These are phyloP conservation scores for Pardalotus punctatus DNA, from an alignment of 2,113 vertebrate species.

Conservation along the genomic window DNA sequence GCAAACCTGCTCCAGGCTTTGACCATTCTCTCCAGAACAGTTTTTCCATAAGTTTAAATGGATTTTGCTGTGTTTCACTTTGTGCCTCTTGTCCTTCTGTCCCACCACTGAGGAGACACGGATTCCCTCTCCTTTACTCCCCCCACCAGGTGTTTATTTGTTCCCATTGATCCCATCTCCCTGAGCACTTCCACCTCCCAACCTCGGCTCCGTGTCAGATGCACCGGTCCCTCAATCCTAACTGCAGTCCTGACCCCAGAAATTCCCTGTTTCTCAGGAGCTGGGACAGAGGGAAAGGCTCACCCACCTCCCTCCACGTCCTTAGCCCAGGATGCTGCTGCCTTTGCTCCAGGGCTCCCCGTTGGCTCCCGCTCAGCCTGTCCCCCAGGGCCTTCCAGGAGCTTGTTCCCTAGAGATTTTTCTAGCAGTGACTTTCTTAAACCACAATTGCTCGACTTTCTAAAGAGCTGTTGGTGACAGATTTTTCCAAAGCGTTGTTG, in stretches of 20 bases:
- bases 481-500: neutral
- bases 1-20: neutral
- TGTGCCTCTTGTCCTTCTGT: neutral
- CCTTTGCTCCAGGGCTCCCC: neutral
- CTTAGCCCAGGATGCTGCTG: neutral
- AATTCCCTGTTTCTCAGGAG: too few species aligned
- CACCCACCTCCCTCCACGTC: neutral
- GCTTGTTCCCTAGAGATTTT: neutral
- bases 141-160: neutral
- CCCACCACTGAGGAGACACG: neutral
- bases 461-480: neutral
- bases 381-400: neutral
- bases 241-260: neutral
- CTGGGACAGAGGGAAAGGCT: neutral
- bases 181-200: neutral
- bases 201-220: rapidly evolving
- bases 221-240: neutral
- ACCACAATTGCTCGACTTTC: neutral
- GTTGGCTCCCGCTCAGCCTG: neutral
- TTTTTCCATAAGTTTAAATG: neutral
- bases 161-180: neutral
- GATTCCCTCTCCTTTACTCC: neutral
- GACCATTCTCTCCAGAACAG: neutral
- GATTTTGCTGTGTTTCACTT: neutral
- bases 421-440: neutral